Percentiles rank a stretch among this genome's conserved stretches.
Conservation (phyloP, 2,888 invertebrate genomes). For the Habroteleia sp. region DNA sequence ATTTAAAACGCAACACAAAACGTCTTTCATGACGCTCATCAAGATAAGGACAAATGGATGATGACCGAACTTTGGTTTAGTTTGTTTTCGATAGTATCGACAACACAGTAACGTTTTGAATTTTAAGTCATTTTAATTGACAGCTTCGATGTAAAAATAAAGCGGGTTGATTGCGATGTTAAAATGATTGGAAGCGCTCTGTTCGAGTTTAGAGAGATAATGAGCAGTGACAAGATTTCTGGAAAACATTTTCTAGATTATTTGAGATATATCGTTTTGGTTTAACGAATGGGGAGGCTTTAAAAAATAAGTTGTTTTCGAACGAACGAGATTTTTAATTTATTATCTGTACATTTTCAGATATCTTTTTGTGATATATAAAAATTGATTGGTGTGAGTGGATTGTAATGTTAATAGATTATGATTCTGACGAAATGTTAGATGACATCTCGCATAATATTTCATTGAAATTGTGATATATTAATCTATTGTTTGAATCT, state of each 20-base stretch:
- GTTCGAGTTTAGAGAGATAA: slow-evolving; percentile 8
- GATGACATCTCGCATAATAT: too few species aligned
- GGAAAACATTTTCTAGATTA: slow-evolving; percentile 6
- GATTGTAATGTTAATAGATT: too few species aligned
- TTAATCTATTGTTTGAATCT: too few species aligned
- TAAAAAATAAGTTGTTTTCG: too few species aligned
- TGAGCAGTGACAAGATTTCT: background rate
- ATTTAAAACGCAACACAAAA: slow-evolving; percentile 33
- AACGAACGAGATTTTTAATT: too few species aligned
- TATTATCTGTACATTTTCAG: too few species aligned
- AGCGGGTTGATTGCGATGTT: slow-evolving; percentile 19
- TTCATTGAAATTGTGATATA: too few species aligned
- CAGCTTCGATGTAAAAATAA: slow-evolving; percentile 30
- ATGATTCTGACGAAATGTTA: too few species aligned
- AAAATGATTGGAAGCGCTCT: slow-evolving; percentile 7
- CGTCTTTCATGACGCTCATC: slow-evolving; percentile 17
- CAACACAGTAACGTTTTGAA: background rate
- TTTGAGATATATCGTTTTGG: background rate
- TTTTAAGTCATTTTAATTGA: slow-evolving; percentile 30
- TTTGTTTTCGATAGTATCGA: slow-evolving; percentile 9
- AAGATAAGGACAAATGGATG: slow-evolving; percentile 35
- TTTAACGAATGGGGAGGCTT: too few species aligned
- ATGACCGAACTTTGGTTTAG: background rate
- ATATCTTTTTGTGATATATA: too few species aligned
- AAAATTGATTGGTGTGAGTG: too few species aligned